Evolutionary conservation across 2,797 vertebrate species (phyloP).

Genomic region (Falco peregrinus): DNA sequence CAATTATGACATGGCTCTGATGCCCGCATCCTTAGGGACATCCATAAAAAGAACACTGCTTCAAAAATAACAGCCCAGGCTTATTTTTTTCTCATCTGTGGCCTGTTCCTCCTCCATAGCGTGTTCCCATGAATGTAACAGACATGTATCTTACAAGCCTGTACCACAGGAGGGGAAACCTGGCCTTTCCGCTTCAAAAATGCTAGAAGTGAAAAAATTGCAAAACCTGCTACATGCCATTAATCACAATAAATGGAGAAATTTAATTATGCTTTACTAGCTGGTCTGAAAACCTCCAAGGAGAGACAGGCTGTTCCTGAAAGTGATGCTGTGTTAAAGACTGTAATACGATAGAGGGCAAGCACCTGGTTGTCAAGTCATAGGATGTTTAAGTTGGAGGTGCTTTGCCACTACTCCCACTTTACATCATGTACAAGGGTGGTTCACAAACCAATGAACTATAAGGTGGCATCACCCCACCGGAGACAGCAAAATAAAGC

Average conservation of each 20-base stretch:
- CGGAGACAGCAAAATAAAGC: not conserved
- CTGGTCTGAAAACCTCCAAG: not conserved
- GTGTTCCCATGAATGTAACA: not conserved
- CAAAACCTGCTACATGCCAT: not conserved
- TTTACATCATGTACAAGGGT: not conserved
- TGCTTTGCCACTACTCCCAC: not conserved
- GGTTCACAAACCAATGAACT: accelerated
- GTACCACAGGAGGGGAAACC: not conserved
- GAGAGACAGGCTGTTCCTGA: not conserved
- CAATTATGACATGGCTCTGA: slow-evolving; percentile 27
- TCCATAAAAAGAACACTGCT: not conserved
- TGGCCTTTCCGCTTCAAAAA: not conserved
- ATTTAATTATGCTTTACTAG: not conserved
- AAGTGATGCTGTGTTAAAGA: not conserved
- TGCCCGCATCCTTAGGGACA: not conserved
- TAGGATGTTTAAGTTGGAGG: not conserved
- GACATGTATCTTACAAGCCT: not conserved
- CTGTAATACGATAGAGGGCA: not conserved
- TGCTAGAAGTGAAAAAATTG: not conserved
- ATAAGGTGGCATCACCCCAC: not conserved
- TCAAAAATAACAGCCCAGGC: not conserved
- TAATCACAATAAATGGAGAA: not conserved
- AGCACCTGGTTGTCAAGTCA: not conserved
- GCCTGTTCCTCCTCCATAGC: not conserved
- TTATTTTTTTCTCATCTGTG: not conserved